Base-by-base conservation (phyloP, 2,113 vertebrate genomes). In the Illadopsis cleaveri region DNA sequence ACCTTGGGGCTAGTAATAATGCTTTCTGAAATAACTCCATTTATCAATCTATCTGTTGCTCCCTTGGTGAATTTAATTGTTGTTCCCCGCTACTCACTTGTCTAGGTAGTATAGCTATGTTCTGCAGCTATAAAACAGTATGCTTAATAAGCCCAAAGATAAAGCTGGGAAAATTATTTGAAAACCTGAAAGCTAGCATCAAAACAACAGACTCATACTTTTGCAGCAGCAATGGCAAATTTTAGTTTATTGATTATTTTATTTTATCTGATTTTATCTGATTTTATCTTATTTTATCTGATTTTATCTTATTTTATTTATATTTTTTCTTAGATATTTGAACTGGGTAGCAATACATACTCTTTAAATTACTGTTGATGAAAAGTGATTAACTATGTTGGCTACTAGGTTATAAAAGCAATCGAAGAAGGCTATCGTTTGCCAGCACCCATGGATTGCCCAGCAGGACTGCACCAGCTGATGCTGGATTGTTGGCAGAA, bases 401-500 rank as follows among this genome's bases (percentile, higher is more conserved):
- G 57, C 94, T 90, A 75, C 81, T 97, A 99, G 99, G 99, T 99
- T 92, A 99, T 99, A 96, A 99, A 99, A 98, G 99, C 99, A 31
- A 99, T 99, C 15, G 99, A 99, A 98, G 99, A 99, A 97, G 99
- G 99, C 89, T 99, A 99, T 96, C 99, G 99, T 86, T 98, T 99
- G 78, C 99, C 99, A 66, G 99, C 99, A 37, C 99, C 99, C 83
- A 99, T 99, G 99, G 99, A 99, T 97, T 99, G 99, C 97, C 99
- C 99, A 23, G 98, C 99, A 68, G 99, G 99, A 77, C 98, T 99
- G 64, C 99, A 99, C 96, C 99, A 99, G 97, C 98, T 99, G 53
- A 99, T 99, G 99, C 97, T 99, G 89, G 99, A 99, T 96, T 99
- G 99, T 97, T 99, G 99, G 99, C 99, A 99, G 96, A 99, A 99